phyloP scores from a whole-genome alignment of 2,113 vertebrate genomes.

The Sapajus apella region DNA sequence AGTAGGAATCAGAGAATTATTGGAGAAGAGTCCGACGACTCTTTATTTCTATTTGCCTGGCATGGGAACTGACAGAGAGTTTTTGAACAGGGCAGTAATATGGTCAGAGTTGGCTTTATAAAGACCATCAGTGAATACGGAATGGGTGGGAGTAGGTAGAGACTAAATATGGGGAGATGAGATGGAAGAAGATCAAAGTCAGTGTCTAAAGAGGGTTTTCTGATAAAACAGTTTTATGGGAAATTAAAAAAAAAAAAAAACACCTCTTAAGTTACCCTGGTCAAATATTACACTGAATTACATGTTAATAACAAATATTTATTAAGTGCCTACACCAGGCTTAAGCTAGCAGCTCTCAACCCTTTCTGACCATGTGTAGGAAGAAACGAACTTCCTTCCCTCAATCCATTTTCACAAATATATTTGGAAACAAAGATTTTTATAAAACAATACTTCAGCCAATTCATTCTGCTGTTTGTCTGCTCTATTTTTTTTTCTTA shows the following conservation, averaged over 20 bases:
- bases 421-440: conserved; percentile 21
- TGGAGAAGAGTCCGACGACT: not conserved
- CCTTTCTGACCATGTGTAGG: not conserved
- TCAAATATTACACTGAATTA: conserved; percentile 4
- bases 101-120: not conserved
- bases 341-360: not conserved
- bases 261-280: not conserved
- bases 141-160: not conserved
- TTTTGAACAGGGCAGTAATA: not conserved
- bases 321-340: not conserved
- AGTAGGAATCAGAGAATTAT: not conserved
- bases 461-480: not conserved
- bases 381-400: not conserved
- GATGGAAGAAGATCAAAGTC: too few relatives aligned
- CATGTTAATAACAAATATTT: not conserved
- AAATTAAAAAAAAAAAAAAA: not conserved
- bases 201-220: not conserved
- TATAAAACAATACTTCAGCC: not conserved
- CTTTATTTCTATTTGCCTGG: not conserved
- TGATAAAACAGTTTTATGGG: not conserved
- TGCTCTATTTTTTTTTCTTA: not conserved
- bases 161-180: not conserved
- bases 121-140: not conserved
- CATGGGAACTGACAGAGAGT: not conserved
- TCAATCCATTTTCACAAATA: not conserved